Evolutionary conservation across 2,113 vertebrate species (phyloP), one percentile per base, ranked within the genome.

Genomic region (Cyanoderma ruficeps): DNA sequence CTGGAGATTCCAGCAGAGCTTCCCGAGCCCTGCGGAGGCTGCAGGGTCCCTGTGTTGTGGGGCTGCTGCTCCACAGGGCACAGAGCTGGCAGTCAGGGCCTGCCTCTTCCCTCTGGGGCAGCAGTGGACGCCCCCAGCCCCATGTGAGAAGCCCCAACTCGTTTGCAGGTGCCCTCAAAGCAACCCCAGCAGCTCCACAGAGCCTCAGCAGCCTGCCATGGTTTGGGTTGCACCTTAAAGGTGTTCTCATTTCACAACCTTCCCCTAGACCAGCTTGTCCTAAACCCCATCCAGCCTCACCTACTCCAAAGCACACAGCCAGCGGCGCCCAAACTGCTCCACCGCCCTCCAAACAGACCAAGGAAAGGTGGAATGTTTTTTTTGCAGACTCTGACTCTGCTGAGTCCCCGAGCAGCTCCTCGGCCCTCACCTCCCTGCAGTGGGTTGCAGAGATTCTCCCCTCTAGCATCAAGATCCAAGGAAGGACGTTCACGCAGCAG

Each of bases 361-460:
- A 63, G n/a, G n/a, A 81, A 30, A 65, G 77, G 11, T 9, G 25
- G 52, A 39, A 21, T 52, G 6, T 83, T 83, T 83, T 3, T 76
- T 63, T 90, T 39, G 97, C 98, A 95, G 99, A 99, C 86, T 98
- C 98, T 1, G 99, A 99, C 75, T 98, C 97, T 15, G 96, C 98
- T 3, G 99, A 99, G 28, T 98, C 72, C 30, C 98, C 96, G 42
- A 96, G 92, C 89, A 98, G 98, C 28, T 98, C 99, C 41, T 99
- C 99, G 0, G 98, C 98, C 12, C 98, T 99, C 95, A 99, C 98
- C 50, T 99, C 99, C 47, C 98, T 99, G 96, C 99, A 99, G 98
- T 99, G 99, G 99, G 99, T 99, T 13, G 99, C 99, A 8, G 99
- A 99, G 97, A 99, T 99, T 64, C 98, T 99, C 67, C 99, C 99